Evolutionary conservation across 2,797 vertebrate genomes (phyloP).

Genomic region (Spizella passerina): DNA sequence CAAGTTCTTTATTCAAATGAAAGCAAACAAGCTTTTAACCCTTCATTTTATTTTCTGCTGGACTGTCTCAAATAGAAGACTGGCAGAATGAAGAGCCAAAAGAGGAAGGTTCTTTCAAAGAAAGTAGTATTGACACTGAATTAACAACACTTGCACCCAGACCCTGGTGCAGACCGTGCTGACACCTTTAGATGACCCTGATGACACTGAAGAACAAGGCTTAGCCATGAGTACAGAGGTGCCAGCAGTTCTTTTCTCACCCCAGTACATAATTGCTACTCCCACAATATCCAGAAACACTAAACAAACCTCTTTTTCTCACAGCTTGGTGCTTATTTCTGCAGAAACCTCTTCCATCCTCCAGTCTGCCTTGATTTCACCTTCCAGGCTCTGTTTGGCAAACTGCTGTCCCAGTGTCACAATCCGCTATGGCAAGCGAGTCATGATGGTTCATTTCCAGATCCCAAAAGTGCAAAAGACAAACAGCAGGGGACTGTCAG

Average conservation of each 20-base stretch:
- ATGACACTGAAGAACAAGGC: fast-evolving
- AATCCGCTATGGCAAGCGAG: too few relatives aligned
- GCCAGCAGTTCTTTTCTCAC: background rate
- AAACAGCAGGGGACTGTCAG: too few relatives aligned
- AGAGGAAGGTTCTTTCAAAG: background rate
- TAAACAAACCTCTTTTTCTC: background rate
- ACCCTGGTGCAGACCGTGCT: background rate
- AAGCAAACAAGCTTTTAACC: background rate
- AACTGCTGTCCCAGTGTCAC: background rate
- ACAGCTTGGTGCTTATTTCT: background rate
- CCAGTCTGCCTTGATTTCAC: background rate
- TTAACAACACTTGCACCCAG: background rate
- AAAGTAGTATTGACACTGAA: background rate
- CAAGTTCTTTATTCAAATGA: background rate
- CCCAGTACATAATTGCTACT: background rate
- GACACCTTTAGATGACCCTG: background rate
- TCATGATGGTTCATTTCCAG: too few relatives aligned
- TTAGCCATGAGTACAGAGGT: background rate
- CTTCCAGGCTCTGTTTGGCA: background rate
- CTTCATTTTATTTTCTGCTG: background rate
- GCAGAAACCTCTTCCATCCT: background rate
- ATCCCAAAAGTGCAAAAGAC: too few relatives aligned
- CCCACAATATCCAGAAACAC: background rate
- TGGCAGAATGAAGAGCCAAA: background rate
- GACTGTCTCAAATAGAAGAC: background rate